Evolutionary conservation across 2,113 vertebrate species (phyloP), one percentile per base, ranked within the genome.

Genomic region (Sprattus sprattus): DNA sequence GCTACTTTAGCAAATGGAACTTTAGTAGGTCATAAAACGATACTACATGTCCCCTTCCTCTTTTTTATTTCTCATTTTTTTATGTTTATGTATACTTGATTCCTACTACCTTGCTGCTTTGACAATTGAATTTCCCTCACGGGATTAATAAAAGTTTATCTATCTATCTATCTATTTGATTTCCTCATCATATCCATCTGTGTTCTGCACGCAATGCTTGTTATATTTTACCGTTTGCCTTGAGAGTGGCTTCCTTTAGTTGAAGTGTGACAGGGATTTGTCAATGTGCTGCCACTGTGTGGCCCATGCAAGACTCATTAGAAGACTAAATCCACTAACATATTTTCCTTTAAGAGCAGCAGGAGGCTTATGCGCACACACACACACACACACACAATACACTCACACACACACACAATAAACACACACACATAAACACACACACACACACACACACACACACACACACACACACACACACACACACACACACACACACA

Each of bases 321-420:
- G 85, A 91, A 89, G 91, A 88, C 89, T 90, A 83, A 86, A 90
- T 90, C 86, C 83, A 88, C 82, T 64, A 91, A 86, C 22, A 81
- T 50, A 64, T 67, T 11, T 89, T 87, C 89, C 90, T 85, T 89
- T 88, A 86, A 93, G 86, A 67, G 45, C 86, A 90, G 89, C 49
- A 87, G 87, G 75, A 89, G n/a, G 82, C 82, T 57, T 78, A 46
- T 39, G 16, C 60, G 28, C 45, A 75, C 60, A 71, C 71, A 81
- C 47, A 54, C 54, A 81, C 82, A 83, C 28, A 54, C 54, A 67
- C 54, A 85, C 81, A n/a, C 83, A 20, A n/a, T n/a, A n/a, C n/a
- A n/a, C n/a, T n/a, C n/a, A n/a, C n/a, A n/a, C n/a, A n/a, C n/a
- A n/a, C n/a, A n/a, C n/a, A n/a, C n/a, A n/a, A n/a, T n/a, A 46